Evolutionary conservation across 2,113 vertebrate genomes (phyloP), one percentile per base, ranked within the genome.

Genomic region (Odontesthes bonariensis): DNA sequence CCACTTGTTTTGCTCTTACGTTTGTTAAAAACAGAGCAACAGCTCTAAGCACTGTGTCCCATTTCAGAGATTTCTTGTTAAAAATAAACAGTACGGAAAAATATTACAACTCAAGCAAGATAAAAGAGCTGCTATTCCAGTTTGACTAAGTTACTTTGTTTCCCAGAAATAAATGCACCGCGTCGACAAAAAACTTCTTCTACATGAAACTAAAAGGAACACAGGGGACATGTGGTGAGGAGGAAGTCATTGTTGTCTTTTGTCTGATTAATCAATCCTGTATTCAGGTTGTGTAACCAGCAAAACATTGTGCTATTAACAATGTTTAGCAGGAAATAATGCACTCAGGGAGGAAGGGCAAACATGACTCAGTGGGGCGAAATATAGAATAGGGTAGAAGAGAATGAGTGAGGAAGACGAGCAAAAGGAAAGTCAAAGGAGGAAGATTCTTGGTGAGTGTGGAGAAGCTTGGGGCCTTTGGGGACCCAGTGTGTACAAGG

Each of bases 401-500:
- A 64, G 65, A 63, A 60, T 8, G 60, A 74, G 17, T 8, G 64
- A 78, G 14, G 69, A 74, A 54, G 76, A 78, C 0, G 73, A 76
- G 59, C 19, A 13, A 40, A 44, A 51, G 32, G 52, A 33, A 64
- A 73, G 54, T 72, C 74, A 60, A 66, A 77, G 52, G 79, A 84
- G 17, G 76, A 81, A 73, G 79, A 73, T 78, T 77, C 49, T 71
- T 53, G 70, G 73, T 73, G 86, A 85, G 88, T 83, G 69, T 52
- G 64, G 79, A 83, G 81, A 70, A 82, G 75, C 76, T n/a, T 79
- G 20, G 47, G 66, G 82, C 86, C 91, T 83, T 75, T 56, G 71
- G 91, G 91, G 90, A 91, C 73, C 60, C 77, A 73, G 66, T 80
- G 82, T 89, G 87, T 91, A 91, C 92, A 89, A 92, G 88, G 88